A percentile compares a stretch with the other conserved stretches of the same genome.
Conservation (phyloP, 2,888 invertebrate species). For the Aspidiotus rigidus region DNA sequence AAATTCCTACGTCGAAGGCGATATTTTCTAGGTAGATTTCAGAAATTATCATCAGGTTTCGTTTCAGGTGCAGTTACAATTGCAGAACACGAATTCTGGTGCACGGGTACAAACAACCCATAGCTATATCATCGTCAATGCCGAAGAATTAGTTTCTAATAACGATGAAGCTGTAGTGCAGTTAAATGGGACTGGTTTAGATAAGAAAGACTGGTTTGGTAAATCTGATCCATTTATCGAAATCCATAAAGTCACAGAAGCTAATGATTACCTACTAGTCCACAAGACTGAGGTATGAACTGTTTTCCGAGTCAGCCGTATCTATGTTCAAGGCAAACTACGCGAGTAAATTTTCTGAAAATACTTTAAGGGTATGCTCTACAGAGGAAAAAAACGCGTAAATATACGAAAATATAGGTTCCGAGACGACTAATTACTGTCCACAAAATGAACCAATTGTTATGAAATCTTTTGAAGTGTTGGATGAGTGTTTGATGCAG, state of each 20-base stretch:
- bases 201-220: conserved; percentile 43
- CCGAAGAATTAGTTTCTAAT: conserved; percentile 43
- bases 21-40: background rate
- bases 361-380: too few species aligned
- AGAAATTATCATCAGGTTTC: background rate
- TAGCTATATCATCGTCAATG: conserved; percentile 39
- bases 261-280: conserved; percentile 45
- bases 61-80: conserved; percentile 38
- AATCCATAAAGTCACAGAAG: conserved; percentile 44
- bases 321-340: too few species aligned
- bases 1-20: background rate
- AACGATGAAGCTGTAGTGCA: conserved; percentile 43
- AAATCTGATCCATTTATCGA: conserved; percentile 43
- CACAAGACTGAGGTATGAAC: conserved; percentile 48
- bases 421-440: too few species aligned
- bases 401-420: too few species aligned
- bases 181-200: conserved; percentile 42
- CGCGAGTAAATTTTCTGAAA: too few species aligned
- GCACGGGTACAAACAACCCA: conserved; percentile 32
- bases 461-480: too few species aligned
- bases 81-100: conserved; percentile 34
- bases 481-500: too few species aligned
- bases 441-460: too few species aligned
- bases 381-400: too few species aligned
- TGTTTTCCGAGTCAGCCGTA: background rate